A percentile compares a stretch with the other conserved stretches of the same genome.
phyloP scores from a whole-genome alignment of 2,888 invertebrate species.

The Lasioglossum zephyrum region DNA sequence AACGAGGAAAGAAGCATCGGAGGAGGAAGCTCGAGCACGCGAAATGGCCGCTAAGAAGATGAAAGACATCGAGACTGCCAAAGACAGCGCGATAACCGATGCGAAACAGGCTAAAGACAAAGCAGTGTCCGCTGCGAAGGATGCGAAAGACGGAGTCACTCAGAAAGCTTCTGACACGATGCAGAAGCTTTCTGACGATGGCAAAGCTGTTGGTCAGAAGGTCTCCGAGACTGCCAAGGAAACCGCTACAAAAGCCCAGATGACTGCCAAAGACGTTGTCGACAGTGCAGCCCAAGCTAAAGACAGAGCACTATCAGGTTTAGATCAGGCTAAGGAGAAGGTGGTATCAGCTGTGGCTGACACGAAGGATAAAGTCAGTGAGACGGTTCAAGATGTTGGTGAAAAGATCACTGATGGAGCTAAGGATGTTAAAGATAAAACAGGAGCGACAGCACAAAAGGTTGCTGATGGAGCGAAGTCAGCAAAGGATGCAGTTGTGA shows the following conservation, averaged over 20 bases:
- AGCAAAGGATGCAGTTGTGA: conserved; percentile 66
- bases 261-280: not conserved
- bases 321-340: conserved; percentile 75
- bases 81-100: conserved; percentile 35
- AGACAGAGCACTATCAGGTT: not conserved
- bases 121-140: conserved; percentile 50
- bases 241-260: not conserved
- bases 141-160: conserved; percentile 49
- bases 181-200: conserved; percentile 25
- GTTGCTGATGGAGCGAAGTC: conserved; percentile 23
- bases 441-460: conserved; percentile 57
- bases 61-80: conserved; percentile 35
- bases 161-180: conserved; percentile 49
- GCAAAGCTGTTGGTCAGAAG: conserved; percentile 79
- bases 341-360: conserved; percentile 38
- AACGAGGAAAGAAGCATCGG: conserved; percentile 69
- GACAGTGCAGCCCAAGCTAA: not conserved
- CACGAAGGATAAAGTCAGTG: conserved; percentile 44
- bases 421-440: conserved; percentile 19
- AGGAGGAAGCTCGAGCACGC: conserved; percentile 65
- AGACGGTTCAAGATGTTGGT: not conserved
- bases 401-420: conserved; percentile 12
- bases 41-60: conserved; percentile 55
- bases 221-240: conserved; percentile 78
- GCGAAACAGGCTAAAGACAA: conserved; percentile 67